Evolutionary conservation across 2,797 vertebrate species (phyloP).

Genomic region (Alauda arvensis): DNA sequence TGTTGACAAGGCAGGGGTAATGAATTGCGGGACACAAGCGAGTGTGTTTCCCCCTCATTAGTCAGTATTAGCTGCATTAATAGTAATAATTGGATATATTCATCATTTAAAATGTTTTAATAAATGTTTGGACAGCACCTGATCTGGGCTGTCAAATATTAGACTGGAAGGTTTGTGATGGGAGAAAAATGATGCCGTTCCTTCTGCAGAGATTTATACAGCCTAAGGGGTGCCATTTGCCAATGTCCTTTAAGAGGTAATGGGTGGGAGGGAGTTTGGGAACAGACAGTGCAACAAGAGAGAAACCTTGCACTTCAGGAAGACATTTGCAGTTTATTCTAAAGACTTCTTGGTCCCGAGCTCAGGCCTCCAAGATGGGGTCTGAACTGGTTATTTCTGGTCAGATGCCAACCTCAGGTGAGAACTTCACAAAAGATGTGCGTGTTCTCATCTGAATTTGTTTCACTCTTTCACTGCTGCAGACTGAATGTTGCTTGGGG

Average conservation of each 20-base stretch:
- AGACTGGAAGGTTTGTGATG: conserved; percentile 73
- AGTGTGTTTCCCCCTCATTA: conserved; percentile 80
- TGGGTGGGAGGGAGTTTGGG: conserved; percentile 22
- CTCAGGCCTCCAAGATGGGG: not conserved
- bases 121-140: conserved; percentile 86
- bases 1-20: conserved; percentile 86
- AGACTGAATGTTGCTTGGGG: not conserved
- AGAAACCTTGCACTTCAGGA: not conserved
- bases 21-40: conserved; percentile 79
- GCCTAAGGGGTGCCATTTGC: conserved; percentile 63
- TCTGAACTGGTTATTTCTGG: not conserved
- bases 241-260: conserved; percentile 34
- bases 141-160: conserved; percentile 78
- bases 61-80: conserved; percentile 87
- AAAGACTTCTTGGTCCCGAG: not conserved
- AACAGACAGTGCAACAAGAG: not conserved
- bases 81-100: conserved; percentile 88
- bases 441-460: not conserved
- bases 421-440: not conserved
- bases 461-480: not conserved
- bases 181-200: conserved; percentile 69
- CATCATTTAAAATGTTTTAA: conserved; percentile 87
- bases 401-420: not conserved
- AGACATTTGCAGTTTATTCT: not conserved
- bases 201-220: conserved; percentile 72